phyloP scores from a whole-genome alignment of 2,888 invertebrate species.

The Cerastis leucographa region DNA sequence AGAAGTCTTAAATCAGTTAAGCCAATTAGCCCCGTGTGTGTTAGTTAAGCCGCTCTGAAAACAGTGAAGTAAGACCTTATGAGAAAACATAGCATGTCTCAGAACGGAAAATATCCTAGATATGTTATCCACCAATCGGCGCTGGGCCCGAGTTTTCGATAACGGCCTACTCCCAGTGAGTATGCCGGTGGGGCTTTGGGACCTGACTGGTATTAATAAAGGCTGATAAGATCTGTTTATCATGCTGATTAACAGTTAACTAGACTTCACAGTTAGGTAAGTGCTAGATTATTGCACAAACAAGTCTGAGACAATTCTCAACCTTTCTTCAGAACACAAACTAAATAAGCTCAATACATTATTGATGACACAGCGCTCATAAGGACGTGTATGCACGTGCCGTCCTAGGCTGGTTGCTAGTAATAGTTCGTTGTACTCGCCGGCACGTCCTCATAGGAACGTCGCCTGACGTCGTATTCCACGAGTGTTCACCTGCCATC shows the following conservation, averaged over 20 bases:
- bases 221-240: neutral
- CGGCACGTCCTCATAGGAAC: constrained; percentile 14
- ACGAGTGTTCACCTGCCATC: constrained; percentile 2
- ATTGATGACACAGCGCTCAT: neutral
- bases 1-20: neutral
- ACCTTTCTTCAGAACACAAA: neutral
- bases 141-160: neutral
- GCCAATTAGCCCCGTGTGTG: neutral
- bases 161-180: neutral
- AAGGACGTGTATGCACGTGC: constrained; percentile 9
- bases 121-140: neutral
- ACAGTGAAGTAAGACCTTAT: neutral
- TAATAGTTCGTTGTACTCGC: neutral
- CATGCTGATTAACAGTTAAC: neutral
- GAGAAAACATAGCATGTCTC: neutral
- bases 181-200: neutral
- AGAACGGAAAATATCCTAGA: neutral
- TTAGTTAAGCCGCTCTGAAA: neutral
- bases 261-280: neutral
- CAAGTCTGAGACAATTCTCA: neutral
- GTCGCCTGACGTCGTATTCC: constrained; percentile 10
- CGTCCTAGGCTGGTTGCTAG: neutral
- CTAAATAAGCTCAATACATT: constrained; percentile 9
- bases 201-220: neutral
- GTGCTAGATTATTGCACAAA: neutral